Base-by-base conservation (phyloP, 2,888 invertebrate genomes). In the Stenchaetothrips biformis region DNA sequence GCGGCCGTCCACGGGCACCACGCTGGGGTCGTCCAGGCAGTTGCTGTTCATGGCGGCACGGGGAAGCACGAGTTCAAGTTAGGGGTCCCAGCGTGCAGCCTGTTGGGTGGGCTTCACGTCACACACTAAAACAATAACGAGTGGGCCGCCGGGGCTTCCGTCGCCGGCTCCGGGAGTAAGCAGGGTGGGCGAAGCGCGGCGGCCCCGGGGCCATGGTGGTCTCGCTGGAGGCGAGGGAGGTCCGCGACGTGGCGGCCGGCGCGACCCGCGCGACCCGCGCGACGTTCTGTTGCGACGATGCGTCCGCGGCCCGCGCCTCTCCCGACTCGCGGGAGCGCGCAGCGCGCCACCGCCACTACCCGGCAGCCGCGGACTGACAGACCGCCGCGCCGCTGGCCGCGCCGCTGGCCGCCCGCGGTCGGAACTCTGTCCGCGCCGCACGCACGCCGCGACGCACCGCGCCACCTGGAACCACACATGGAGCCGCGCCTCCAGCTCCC, bases 21-120 rank as follows among this genome's bases (percentile, higher is more conserved):
- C 67, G 21, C 21, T 74, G 21, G 67, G 21, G 67, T 74, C 67
- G 67, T 74, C 67, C 67, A 74, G 25, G 67, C 67, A 74, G 67
- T 74, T 74, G 67, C 21, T 74, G 25, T 74, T 74, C 67, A 74
- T 74, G 67, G 21, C 25, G 67, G 25, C 21, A 8, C 67, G 21
- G 67, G 21, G 21, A 25, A 4, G 67, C 25, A 2, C n/a, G 53
- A 2, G 53, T 11, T 53, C 53, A 11, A 18, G 53, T 53, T 9
- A 21, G 67, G 67, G 21, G 7, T n/a, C 67, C 49, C 49, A 49
- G 49, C 49, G n/a, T n/a, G n/a, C n/a, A n/a, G n/a, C n/a, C n/a
- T n/a, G n/a, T n/a, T n/a, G n/a, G n/a, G n/a, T n/a, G n/a, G n/a
- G n/a, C n/a, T n/a, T n/a, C n/a, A n/a, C n/a, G n/a, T n/a, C n/a